These are phyloP conservation scores for Halcyon chelicuti DNA, from an alignment of 2,797 vertebrate species.

Conservation along the genomic window DNA sequence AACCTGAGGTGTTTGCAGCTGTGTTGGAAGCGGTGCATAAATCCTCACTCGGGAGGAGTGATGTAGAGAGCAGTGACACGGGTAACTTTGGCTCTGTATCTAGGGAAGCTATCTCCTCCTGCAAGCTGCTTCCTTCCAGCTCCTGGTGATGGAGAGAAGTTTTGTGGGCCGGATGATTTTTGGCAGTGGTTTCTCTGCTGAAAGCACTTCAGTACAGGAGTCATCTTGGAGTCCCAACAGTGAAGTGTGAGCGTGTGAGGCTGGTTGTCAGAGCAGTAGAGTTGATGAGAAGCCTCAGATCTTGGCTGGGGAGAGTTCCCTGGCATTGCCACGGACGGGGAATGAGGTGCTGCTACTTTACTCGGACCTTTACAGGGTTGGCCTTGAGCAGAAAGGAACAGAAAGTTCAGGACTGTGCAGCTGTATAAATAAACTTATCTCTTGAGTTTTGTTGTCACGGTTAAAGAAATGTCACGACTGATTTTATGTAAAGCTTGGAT, in stretches of 20 bases:
- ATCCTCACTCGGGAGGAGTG: background rate
- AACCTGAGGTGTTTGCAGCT: background rate
- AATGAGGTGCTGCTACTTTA: background rate
- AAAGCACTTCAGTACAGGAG: background rate
- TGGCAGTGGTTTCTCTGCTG: background rate
- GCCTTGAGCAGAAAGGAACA: background rate
- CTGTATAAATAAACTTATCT: background rate
- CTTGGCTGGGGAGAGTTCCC: background rate
- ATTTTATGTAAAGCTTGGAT: background rate
- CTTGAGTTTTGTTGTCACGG: background rate
- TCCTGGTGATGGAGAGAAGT: background rate
- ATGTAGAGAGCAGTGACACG: background rate
- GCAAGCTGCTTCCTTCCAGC: background rate
- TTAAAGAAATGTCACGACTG: background rate
- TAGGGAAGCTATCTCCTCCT: background rate
- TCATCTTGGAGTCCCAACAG: background rate
- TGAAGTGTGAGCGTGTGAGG: background rate
- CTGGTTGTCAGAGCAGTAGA: background rate
- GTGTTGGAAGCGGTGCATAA: background rate
- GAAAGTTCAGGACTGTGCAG: background rate
- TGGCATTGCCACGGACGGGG: background rate
- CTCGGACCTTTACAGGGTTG: background rate
- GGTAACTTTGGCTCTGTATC: background rate
- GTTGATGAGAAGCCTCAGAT: background rate
- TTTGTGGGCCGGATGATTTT: background rate